Percentiles rank a stretch among this genome's conserved stretches.
Conservation (phyloP, 2,888 invertebrate genomes). For the Hermaeophaga mercurialis region DNA sequence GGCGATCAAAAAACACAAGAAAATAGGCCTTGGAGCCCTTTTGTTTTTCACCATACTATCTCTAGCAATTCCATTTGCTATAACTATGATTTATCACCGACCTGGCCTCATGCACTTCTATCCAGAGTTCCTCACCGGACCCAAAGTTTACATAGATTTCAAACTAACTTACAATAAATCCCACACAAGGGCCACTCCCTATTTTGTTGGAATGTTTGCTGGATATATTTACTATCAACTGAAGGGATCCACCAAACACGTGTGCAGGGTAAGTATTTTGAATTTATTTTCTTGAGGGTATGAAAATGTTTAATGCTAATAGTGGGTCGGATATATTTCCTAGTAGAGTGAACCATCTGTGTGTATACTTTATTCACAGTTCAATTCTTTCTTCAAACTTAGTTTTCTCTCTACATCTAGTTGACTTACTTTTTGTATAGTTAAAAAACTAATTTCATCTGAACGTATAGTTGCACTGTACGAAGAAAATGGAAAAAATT, state of each 20-base stretch:
- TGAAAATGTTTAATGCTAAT: too few species aligned
- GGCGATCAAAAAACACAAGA: constrained; percentile 57
- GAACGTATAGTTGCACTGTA: too few species aligned
- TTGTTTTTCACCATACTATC: constrained; percentile 55
- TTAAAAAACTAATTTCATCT: too few species aligned
- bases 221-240: constrained; percentile 59
- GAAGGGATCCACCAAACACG: constrained; percentile 46
- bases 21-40: constrained; percentile 56
- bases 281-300: too few species aligned
- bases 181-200: constrained; percentile 65
- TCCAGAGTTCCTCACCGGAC: constrained; percentile 61
- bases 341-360: too few species aligned
- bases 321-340: too few species aligned
- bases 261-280: constrained; percentile 51
- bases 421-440: too few species aligned
- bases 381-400: too few species aligned
- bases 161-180: constrained; percentile 64
- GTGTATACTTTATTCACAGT: too few species aligned
- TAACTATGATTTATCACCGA: constrained; percentile 60
- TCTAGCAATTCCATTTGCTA: constrained; percentile 60
- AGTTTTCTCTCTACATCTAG: too few species aligned
- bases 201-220: constrained; percentile 64
- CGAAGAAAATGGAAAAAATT: too few species aligned
- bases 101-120: constrained; percentile 64
- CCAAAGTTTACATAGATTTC: constrained; percentile 62